Conservation (phyloP, 2,888 invertebrate species). For the Mechanitis mazaeus region DNA sequence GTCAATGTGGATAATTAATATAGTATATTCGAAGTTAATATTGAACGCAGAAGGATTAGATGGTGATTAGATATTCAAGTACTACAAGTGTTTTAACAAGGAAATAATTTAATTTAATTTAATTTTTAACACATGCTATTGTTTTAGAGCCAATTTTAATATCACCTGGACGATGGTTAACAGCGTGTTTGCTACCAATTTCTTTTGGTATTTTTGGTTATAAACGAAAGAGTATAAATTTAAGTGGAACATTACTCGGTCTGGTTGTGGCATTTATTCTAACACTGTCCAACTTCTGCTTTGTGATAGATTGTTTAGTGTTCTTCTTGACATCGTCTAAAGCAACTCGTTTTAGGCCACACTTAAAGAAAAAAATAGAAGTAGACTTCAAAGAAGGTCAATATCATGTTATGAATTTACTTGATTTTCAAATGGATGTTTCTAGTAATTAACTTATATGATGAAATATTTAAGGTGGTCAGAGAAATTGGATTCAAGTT, state of each 20-base stretch:
- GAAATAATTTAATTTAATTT: constrained; percentile 5
- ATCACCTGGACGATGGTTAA: constrained; percentile 81
- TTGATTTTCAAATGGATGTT: background rate
- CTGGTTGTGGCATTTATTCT: constrained; percentile 84
- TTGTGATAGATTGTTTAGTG: constrained; percentile 81
- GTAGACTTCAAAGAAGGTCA: constrained; percentile 87
- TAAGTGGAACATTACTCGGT: constrained; percentile 83
- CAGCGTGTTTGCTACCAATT: constrained; percentile 80
- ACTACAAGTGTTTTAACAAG: too few species aligned
- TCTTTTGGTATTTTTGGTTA: constrained; percentile 81
- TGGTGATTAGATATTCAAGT: constrained; percentile 50
- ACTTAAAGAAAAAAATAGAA: constrained; percentile 82
- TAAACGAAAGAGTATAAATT: constrained; percentile 80
- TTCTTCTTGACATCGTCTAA: constrained; percentile 89
- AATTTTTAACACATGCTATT: background rate
- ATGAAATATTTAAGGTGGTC: constrained; percentile 79
- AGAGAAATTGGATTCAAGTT: constrained; percentile 93
- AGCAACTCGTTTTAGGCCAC: constrained; percentile 85
- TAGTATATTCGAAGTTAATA: constrained; percentile 79
- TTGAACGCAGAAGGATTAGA: constrained; percentile 72
- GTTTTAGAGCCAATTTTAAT: constrained; percentile 75
- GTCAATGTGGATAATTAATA: constrained; percentile 84
- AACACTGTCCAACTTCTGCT: constrained; percentile 86
- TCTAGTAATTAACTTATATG: background rate
- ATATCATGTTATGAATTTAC: background rate